Conservation (phyloP, 2,888 invertebrate genomes). For the Pharmacophagus antenor region DNA sequence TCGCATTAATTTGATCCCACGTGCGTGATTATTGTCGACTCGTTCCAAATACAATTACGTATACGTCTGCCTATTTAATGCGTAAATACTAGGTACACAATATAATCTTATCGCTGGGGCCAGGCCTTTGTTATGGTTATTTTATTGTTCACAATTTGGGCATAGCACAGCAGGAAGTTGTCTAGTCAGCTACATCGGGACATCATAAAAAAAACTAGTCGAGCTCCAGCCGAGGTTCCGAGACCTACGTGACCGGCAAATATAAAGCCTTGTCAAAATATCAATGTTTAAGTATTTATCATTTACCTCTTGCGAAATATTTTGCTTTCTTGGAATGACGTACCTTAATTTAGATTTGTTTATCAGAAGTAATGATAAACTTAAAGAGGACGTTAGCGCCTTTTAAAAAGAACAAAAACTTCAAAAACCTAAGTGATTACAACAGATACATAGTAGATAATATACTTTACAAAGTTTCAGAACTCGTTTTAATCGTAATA, state of each 20-base stretch:
- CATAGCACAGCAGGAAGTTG: constrained; percentile 48
- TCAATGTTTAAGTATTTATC: constrained; percentile 36
- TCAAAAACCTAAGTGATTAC: too few species aligned
- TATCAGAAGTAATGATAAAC: background rate
- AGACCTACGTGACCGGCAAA: constrained; percentile 59
- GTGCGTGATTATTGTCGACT: constrained; percentile 16
- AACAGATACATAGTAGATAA: background rate
- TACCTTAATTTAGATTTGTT: background rate
- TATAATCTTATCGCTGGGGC: constrained; percentile 26
- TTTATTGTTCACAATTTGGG: constrained; percentile 27
- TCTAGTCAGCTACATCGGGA: constrained; percentile 37
- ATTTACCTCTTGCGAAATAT: constrained; percentile 29
- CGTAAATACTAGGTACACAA: constrained; percentile 23
- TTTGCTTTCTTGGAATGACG: background rate
- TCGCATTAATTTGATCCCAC: constrained; percentile 9
- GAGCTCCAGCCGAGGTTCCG: constrained; percentile 40
- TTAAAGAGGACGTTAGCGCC: background rate
- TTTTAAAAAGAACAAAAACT: background rate
- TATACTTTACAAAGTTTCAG: background rate
- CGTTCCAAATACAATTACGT: constrained; percentile 9
- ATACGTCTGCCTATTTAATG: constrained; percentile 16
- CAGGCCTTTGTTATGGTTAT: constrained; percentile 28
- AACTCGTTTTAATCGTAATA: too few species aligned
- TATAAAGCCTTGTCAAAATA: constrained; percentile 50
- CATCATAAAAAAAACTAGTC: constrained; percentile 44